Conservation (phyloP, 2,113 vertebrate species). For the Mirza zaza region DNA sequence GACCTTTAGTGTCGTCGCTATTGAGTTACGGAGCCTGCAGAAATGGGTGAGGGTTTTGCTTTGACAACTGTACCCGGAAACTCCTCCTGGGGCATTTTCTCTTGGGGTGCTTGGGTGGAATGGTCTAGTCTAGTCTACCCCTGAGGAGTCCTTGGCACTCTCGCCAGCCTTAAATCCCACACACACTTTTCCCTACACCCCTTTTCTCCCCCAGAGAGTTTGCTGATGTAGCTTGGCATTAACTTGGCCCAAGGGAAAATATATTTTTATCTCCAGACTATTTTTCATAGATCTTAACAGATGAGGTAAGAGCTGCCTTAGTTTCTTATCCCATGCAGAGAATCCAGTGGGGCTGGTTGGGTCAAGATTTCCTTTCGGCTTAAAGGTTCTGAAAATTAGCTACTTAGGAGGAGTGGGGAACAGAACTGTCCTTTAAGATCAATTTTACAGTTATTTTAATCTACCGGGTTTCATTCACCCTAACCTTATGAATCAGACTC, state of each 20-base stretch:
- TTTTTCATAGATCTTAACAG: not conserved
- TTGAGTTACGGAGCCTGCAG: not conserved
- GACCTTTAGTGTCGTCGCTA: not conserved
- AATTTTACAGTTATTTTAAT: not conserved
- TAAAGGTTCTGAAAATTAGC: not conserved
- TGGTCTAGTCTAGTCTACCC: not conserved
- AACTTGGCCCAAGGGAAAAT: too few species aligned
- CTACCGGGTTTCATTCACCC: not conserved
- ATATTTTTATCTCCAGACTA: not conserved
- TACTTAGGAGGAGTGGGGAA: accelerated
- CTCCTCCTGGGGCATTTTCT: too few species aligned
- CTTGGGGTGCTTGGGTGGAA: too few species aligned
- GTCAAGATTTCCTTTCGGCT: not conserved
- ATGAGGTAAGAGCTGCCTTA: not conserved
- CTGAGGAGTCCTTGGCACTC: too few species aligned
- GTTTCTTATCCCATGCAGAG: not conserved
- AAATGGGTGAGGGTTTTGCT: not conserved
- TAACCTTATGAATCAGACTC: not conserved
- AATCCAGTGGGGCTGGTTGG: not conserved
- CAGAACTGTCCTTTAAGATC: not conserved
- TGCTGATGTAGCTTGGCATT: accelerated
- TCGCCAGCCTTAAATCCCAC: not conserved
- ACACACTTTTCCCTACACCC: accelerated
- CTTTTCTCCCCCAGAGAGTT: not conserved
- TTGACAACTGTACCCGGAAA: too few species aligned